Base-by-base conservation (phyloP, 2,888 invertebrate species). In the Aphidius colemani region DNA sequence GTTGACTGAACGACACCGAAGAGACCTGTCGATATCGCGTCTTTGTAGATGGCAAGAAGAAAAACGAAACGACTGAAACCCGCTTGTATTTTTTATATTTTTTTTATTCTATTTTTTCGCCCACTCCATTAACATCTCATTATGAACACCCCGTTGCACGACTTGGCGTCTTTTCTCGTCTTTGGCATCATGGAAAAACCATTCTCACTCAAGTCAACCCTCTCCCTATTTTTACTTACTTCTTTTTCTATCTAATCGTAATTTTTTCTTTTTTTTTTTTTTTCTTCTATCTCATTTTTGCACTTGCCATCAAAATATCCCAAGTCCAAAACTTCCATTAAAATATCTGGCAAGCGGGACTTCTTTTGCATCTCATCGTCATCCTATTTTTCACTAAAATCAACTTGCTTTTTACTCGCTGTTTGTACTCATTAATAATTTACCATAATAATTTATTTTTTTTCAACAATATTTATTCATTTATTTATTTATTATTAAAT, bases 71-170 rank as follows among this genome's bases (percentile, higher is more conserved):
- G 56, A 40, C 49, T 48, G 75, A 73, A 76, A 77, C 72, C 75
- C 71, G 30, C 30, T 30, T 30, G 30, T 30, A 30, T 30, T 30
- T 30, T 30, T 18, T 18, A 3, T 18, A 3, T 18, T 18, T 30
- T 30, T 71, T 72, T 73, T 74, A 70, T 76, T 79, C 78, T 78
- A 73, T 73, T 73, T 78, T 72, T 73, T 71, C 77, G 68, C 75
- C 72, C 74, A 79, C 77, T 80, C 80, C 80, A 80, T 80, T 80
- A 80, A 80, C 80, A 80, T 80, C 80, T 80, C 80, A 80, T 80
- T 80, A 80, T 78, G 75, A 80, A 80, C 79, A 78, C 76, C 78
- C 71, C 72, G 74, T 69, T 72, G 75, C 70, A 71, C 71, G 61
- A 59, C 70, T 63, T 69, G 55, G 66, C 64, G 62, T 65, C 63